A percentile compares a stretch with the other conserved stretches of the same genome.
Evolutionary conservation across 2,797 vertebrate genomes (phyloP).

Genomic region (Tadarida brasiliensis): DNA sequence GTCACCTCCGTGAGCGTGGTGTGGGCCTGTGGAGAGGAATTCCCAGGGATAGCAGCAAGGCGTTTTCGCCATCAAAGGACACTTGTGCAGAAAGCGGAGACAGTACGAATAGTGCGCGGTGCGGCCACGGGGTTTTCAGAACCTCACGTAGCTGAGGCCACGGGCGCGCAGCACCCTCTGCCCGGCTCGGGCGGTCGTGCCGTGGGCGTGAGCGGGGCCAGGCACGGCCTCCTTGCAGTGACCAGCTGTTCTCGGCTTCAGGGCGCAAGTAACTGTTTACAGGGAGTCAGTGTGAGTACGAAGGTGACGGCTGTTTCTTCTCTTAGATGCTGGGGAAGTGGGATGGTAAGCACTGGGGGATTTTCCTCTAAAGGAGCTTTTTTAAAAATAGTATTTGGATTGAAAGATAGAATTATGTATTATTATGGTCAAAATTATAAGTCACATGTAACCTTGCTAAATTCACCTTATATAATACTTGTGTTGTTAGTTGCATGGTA

Average conservation of each 20-base stretch:
- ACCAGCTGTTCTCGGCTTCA: conserved; percentile 49
- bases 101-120: not conserved
- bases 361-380: conserved; percentile 9
- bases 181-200: not conserved
- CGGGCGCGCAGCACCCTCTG: not conserved
- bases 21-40: not conserved
- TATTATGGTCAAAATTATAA: conserved; percentile 10
- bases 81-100: not conserved
- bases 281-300: not conserved
- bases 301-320: conserved; percentile 35
- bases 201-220: not conserved
- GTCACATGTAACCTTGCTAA: not conserved
- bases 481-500: not conserved
- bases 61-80: not conserved
- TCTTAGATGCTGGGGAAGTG: not conserved
- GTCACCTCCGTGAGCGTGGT: not conserved
- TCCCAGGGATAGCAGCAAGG: not conserved
- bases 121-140: not conserved
- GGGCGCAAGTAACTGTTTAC: conserved; percentile 62
- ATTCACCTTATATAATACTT: not conserved
- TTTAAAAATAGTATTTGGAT: not conserved
- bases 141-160: not conserved
- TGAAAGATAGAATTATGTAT: conserved; percentile 12
- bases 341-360: not conserved
- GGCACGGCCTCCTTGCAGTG: conserved; percentile 14